Conservation (phyloP, 2,888 invertebrate species). For the Blera fallax region DNA sequence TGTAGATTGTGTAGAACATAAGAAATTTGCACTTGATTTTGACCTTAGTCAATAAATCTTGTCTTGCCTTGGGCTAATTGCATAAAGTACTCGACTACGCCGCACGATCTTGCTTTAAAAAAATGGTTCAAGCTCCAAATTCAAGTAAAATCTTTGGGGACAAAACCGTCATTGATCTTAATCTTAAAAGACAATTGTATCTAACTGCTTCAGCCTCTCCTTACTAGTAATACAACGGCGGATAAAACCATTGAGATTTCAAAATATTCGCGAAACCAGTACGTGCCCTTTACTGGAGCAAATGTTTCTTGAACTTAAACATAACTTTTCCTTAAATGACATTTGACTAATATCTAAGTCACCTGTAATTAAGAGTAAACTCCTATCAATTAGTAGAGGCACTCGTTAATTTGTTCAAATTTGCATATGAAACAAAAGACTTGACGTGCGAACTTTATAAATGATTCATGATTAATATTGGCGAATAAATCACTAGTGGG, state of each 20-base stretch:
- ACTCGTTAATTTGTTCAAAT: background rate
- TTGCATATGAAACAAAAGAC: background rate
- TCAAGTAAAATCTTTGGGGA: too few species aligned
- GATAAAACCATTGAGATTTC: too few species aligned
- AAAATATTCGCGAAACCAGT: too few species aligned
- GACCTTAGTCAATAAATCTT: constrained; percentile 9
- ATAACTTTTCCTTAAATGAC: background rate
- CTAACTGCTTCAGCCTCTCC: too few species aligned
- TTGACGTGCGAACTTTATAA: constrained; percentile 6
- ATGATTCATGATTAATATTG: too few species aligned
- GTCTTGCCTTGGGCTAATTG: background rate
- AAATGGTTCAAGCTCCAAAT: too few species aligned
- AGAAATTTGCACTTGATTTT: background rate
- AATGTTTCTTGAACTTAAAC: background rate
- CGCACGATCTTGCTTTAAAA: background rate
- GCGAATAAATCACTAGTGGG: too few species aligned
- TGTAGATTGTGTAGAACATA: background rate
- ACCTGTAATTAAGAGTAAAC: background rate
- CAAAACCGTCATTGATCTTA: too few species aligned
- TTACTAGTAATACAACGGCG: too few species aligned
- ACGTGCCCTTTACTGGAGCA: too few species aligned
- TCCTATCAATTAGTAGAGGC: background rate
- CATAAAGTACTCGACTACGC: background rate
- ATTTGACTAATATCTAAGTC: background rate
- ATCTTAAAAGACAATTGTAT: too few species aligned